phyloP scores from a whole-genome alignment of 2,113 vertebrate genomes.

The Myodes glareolus region DNA sequence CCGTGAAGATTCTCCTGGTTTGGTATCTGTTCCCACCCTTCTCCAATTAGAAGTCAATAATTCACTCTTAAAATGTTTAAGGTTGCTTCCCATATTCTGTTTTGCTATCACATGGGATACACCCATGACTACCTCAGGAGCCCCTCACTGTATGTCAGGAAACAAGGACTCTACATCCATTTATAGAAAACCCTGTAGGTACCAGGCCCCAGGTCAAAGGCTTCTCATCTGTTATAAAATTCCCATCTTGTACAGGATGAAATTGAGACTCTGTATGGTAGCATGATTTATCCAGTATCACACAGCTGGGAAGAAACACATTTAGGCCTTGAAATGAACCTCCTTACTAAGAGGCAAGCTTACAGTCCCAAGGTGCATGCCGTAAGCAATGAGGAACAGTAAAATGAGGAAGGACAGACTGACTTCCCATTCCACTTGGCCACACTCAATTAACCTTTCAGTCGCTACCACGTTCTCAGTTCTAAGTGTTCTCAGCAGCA shows the following conservation, averaged over 20 bases:
- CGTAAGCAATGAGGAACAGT: not conserved
- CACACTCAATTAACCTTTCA: not conserved
- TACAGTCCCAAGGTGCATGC: not conserved
- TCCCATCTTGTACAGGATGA: not conserved
- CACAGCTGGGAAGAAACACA: not conserved
- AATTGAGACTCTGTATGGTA: not conserved
- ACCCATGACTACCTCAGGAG: not conserved
- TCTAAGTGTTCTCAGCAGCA: conserved; percentile 5
- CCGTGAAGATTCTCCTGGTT: not conserved
- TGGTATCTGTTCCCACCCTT: not conserved
- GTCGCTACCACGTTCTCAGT: not conserved
- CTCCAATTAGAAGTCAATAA: not conserved
- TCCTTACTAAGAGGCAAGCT: too few relatives aligned
- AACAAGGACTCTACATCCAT: not conserved
- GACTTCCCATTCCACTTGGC: not conserved
- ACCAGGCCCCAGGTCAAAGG: not conserved
- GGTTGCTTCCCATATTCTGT: not conserved
- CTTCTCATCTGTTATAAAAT: not conserved
- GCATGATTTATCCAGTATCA: not conserved
- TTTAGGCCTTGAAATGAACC: not conserved
- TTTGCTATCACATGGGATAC: not conserved
- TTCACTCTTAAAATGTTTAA: not conserved
- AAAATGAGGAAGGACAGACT: not conserved
- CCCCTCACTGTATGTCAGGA: not conserved
- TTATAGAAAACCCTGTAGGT: not conserved